Base-by-base conservation (phyloP, 1,140 invertebrate genomes). In the Geopemphigus sp. region DNA sequence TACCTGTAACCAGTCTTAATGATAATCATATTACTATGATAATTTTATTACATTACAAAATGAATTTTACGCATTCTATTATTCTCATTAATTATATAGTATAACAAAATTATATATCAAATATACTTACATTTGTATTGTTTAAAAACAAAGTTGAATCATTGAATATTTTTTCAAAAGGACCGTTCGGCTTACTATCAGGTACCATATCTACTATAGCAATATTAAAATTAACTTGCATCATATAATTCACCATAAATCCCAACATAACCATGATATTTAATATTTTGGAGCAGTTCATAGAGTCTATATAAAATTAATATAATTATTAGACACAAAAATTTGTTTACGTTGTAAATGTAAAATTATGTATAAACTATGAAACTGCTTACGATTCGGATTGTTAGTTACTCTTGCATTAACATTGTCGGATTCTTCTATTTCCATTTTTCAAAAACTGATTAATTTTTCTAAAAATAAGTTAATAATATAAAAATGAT, bases 161-260 rank as follows among this genome's bases (percentile, higher is more conserved):
- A 47, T 56, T 59, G 22, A 29, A 1, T 0, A 29, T 1, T 61
- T 63, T 17, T 24, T 54, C 74, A 50, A 32, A 39, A 8, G 82
- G 74, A 19, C 54, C n/a, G 64, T 76, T 57, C 2, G 59, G 29
- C 10, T 76, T 63, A 19, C 50, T 4, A 12, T 8, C 70, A 39
- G 59, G 32, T 39, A 88, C 87, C 94, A 96, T 96, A 81, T 92
- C 92, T 12, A 95, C 93, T 72, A 97, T 94, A 80, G 94, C 93
- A 61, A 96, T 94, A 80, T 93, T 95, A 17, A 96, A 87, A 86
- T 96, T 96, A 5, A 96, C 93, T 50, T 94, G 88, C 17, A 95
- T 86, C 85, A 94, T 93, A 87, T 95, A 96, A 84, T 94, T 94
- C 86, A 94, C 87, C 91, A 94, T 94, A 85, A 94, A 94, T 76